A percentile compares a stretch with the other conserved stretches of the same genome.
phyloP scores from a whole-genome alignment of 2,113 vertebrate species.

The Podiceps cristatus region DNA sequence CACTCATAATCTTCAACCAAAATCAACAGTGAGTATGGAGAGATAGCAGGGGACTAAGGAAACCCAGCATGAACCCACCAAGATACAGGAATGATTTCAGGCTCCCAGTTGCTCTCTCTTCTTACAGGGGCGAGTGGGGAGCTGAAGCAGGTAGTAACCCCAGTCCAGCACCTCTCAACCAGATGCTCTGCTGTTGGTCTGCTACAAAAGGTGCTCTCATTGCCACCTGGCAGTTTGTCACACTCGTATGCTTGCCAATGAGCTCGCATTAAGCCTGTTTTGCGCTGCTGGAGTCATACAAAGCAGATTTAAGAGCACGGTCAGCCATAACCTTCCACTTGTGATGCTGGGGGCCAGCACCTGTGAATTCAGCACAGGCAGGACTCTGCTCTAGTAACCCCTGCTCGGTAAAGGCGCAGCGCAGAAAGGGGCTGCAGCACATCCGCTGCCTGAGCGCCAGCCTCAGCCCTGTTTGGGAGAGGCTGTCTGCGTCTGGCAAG shows the following conservation, averaged over 20 bases:
- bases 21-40: background rate
- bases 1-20: background rate
- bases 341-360: background rate
- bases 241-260: accelerated
- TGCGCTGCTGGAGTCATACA: background rate
- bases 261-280: background rate
- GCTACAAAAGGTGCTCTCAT: background rate
- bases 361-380: background rate
- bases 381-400: background rate
- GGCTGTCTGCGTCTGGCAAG: background rate
- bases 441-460: background rate
- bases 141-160: background rate
- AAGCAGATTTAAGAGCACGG: background rate
- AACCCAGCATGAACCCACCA: background rate
- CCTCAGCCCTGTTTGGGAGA: background rate
- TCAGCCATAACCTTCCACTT: background rate
- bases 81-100: background rate
- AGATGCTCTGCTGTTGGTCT: background rate
- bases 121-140: background rate
- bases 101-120: background rate
- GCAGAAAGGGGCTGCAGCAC: background rate
- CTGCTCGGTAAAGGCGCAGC: background rate
- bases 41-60: background rate
- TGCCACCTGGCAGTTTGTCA: background rate
- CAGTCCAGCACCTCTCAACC: background rate